Percentiles rank a stretch among this genome's conserved stretches.
Evolutionary conservation across 2,797 vertebrate genomes (phyloP).

Genomic region (Acanthis flammea): DNA sequence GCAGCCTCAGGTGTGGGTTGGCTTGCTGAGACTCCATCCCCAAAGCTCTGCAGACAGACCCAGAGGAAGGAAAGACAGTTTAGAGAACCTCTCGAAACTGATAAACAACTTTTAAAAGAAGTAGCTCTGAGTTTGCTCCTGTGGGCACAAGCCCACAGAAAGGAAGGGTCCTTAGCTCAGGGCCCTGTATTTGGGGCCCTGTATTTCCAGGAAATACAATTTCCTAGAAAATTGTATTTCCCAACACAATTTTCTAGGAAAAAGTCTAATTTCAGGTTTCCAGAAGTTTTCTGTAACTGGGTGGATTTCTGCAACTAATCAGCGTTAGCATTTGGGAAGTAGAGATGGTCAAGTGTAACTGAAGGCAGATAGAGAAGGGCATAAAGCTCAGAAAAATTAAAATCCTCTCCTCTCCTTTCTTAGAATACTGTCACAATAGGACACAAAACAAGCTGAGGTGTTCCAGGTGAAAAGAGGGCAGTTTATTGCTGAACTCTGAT

Average conservation of each 20-base stretch:
- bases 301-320: background rate
- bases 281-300: background rate
- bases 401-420: background rate
- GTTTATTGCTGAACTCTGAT: no score
- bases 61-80: background rate
- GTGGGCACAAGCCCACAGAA: accelerated
- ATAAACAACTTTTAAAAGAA: background rate
- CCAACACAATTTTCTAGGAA: background rate
- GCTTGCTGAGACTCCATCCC: background rate
- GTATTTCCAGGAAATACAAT: no score
- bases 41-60: background rate
- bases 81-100: background rate
- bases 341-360: background rate
- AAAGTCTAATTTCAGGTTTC: background rate
- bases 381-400: background rate
- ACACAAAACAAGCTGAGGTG: no score
- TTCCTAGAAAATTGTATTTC: no score
- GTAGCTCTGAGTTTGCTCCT: background rate
- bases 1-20: background rate
- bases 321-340: background rate
- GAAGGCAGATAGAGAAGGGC: background rate
- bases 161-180: background rate
- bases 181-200: no score
- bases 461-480: no score
- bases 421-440: no score